Base-by-base conservation (phyloP, 2,888 invertebrate species). In the Iphiclides podalirius region DNA sequence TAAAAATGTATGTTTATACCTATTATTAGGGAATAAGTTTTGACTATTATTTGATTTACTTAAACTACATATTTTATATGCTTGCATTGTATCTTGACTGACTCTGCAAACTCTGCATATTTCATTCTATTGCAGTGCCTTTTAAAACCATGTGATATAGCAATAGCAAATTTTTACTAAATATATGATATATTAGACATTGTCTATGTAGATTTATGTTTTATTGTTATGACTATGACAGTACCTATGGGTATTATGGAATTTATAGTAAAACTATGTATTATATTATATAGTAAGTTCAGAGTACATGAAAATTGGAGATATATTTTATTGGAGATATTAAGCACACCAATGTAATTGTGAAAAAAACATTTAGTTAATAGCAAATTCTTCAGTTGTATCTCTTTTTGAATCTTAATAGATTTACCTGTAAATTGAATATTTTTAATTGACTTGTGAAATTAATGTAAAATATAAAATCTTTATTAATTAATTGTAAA, bases 231-330 rank as follows among this genome's bases (percentile, higher is more conserved):
- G 45, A 50, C 50, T 31, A 36, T 40, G 17, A 20, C 13, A 12
- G 34, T 50, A 45, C 40, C 50, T 16, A 13, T 17, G 40, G 50
- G 45, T 45, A 41, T 50, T 50, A 50, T 41, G 50, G 45, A 45
- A 45, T 50, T 45, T 50, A 40, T 50, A 50, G 44, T 45, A 35
- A 20, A 45, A 50, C 40, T 45, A 39, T 45, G 45, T 39, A 34
- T 33, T 36, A 38, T 39, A 34, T 33, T 36, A 38, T 31, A 17
- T 37, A 26, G 9, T 40, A 37, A 31, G 37, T 37, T 42, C 17
- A 35, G 16, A 31, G 4, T 37, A 23, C 11, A 16, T 36, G 26
- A 28, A 48, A 37, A 33, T 23, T 38, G 33, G 33, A 20, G 20
- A 20, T 34, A 8, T 33, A 23, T 33, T 38, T 43, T 23, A 15